Evolutionary conservation across 2,113 vertebrate genomes (phyloP), one percentile per base, ranked within the genome.

Genomic region (Sardina pilchardus): DNA sequence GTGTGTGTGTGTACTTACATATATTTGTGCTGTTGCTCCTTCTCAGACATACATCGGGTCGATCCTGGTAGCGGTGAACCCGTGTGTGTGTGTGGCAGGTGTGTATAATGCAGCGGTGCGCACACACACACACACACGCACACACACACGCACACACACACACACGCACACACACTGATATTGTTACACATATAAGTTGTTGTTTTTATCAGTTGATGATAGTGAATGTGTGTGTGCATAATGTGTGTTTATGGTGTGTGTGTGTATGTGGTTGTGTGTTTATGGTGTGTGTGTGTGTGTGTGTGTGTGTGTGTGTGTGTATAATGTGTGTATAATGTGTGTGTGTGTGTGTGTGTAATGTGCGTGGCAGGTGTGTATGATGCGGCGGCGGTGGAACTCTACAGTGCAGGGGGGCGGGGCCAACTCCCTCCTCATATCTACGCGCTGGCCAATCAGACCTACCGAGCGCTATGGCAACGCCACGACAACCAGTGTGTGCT

Each of bases 401-500:
- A 99, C 95, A 97, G 97, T 92, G 89, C 81, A 12, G 93, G 96
- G 90, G 97, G 96, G 92, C 94, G 99, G 81, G 98, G 98, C 0
- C 97, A 99, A 88, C 97, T 97, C 0, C 87, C 96, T 0, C 98
- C 98, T 1, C 98, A 99, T 88, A 96, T 99, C 94, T 99, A 97
- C 10, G 98, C 98, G 26, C 86, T 99, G 0, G 98, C 98, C 4
- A 99, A 98, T 0, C 98, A 99, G 92, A 98, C 98, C 92, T 99
- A 99, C 93, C 96, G 97, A 88, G 97, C 98, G 16, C 96, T 99
- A 82, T 99, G 98, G 98, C 98, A 96, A 89, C 95, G 96, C 86
- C 95, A 93, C 0, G 96, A 97, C 92, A 98, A 94, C 96, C 98
- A 99, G 90, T 99, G 98, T n/a, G 95, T 99, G 90, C 97, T 99